Percentiles rank a stretch among this genome's conserved stretches.
Evolutionary conservation across 1,140 invertebrate genomes (phyloP).

Genomic region (Antheraea mylitta): DNA sequence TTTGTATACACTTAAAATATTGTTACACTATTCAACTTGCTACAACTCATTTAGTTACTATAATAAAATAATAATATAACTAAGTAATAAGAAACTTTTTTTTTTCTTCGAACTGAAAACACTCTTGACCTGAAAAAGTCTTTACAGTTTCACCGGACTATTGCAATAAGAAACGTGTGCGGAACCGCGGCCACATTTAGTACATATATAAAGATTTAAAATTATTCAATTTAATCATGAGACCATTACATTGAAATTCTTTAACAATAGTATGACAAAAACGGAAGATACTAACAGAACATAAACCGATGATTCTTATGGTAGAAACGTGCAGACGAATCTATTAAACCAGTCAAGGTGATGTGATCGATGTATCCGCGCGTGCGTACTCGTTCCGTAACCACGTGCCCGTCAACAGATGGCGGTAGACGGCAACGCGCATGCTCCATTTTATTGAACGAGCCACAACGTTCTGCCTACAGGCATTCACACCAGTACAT

Average conservation of each 20-base stretch:
- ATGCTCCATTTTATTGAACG: constrained; percentile 68
- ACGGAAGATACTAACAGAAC: not conserved
- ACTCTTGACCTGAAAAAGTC: no score
- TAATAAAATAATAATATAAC: no score
- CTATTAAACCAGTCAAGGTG: constrained; percentile 69
- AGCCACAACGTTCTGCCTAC: constrained; percentile 26
- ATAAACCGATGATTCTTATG: constrained; percentile 35
- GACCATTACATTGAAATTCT: not conserved
- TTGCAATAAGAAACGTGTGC: no score
- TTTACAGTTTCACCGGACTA: no score
- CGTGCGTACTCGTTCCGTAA: constrained; percentile 38
- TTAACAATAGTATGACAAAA: not conserved
- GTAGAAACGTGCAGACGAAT: constrained; percentile 52
- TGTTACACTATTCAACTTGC: no score
- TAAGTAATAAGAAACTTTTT: no score
- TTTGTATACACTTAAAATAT: no score
- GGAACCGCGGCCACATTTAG: no score
- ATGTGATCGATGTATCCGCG: constrained; percentile 60
- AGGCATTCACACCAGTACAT: constrained; percentile 35
- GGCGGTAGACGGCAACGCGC: constrained; percentile 54
- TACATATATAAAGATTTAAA: no score
- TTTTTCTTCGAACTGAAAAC: no score
- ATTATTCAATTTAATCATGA: no score
- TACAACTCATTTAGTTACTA: no score
- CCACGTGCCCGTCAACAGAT: constrained; percentile 72